Evolutionary conservation across 2,888 invertebrate genomes (phyloP).

Genomic region (Cylindroiulus punctatus): DNA sequence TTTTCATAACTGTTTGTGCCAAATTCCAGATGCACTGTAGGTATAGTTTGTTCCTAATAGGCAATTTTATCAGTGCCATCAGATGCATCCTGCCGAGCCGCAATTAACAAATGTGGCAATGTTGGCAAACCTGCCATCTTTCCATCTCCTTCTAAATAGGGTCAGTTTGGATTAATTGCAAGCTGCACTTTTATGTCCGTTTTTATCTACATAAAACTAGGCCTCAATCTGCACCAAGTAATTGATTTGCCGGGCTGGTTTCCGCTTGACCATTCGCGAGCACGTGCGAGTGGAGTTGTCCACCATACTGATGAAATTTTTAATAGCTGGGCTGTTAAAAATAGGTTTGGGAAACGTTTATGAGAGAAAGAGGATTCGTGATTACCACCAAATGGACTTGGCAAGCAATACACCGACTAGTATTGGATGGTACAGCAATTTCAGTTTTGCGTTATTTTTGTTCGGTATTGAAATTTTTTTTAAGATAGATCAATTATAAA

Average conservation of each 20-base stretch:
- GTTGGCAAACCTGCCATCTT: conserved; percentile 9
- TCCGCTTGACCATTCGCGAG: neutral
- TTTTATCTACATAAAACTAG: conserved; percentile 36
- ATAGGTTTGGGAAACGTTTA: conserved; percentile 16
- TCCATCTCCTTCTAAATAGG: neutral
- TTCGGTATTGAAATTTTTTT: neutral
- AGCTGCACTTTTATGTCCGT: conserved; percentile 15
- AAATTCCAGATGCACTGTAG: too few relatives aligned
- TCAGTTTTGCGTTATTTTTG: neutral
- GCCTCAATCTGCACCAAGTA: conserved; percentile 9
- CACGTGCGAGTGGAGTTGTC: neutral
- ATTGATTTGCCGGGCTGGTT: conserved; percentile 34
- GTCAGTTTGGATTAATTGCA: neutral
- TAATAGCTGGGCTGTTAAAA: conserved; percentile 17
- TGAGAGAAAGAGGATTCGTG: neutral
- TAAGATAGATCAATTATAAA: neutral
- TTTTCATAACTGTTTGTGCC: too few relatives aligned
- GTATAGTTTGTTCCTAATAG: too few relatives aligned
- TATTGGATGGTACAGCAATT: neutral
- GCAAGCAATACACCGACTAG: neutral
- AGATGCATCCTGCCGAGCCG: too few relatives aligned
- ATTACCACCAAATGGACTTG: neutral
- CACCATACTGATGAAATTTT: neutral
- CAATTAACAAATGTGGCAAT: neutral
- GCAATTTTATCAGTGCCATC: too few relatives aligned